Evolutionary conservation across 2,888 invertebrate genomes (phyloP).

Genomic region (Epinotia demarniana): DNA sequence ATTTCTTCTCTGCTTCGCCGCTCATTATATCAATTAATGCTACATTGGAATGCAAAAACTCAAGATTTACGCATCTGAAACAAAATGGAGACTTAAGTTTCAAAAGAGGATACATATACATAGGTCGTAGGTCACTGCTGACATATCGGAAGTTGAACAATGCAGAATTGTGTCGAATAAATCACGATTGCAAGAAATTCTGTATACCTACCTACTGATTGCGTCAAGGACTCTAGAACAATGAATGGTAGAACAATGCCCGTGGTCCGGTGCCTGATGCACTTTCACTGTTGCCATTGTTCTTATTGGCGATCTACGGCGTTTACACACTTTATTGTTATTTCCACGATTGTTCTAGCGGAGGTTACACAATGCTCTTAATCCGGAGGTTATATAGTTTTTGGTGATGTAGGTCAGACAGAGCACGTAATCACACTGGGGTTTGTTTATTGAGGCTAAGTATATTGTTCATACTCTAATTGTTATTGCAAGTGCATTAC

Average conservation of each 20-base stretch:
- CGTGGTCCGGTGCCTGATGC: constrained; percentile 73
- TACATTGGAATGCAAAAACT: constrained; percentile 27
- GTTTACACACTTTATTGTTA: constrained; percentile 55
- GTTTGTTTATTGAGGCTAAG: constrained; percentile 11
- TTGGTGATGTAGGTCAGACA: constrained; percentile 60
- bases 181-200: constrained; percentile 44
- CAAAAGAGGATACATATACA: neutral
- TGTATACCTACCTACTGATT: constrained; percentile 57
- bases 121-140: neutral
- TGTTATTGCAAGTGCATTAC: neutral
- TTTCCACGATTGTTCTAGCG: constrained; percentile 64
- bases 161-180: constrained; percentile 32
- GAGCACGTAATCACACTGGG: constrained; percentile 33
- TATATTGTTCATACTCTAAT: constrained; percentile 27
- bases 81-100: constrained; percentile 16
- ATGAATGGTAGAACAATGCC: constrained; percentile 76
- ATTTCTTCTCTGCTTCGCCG: constrained; percentile 70
- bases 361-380: constrained; percentile 65
- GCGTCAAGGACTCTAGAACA: constrained; percentile 80
- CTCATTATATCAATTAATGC: constrained; percentile 75
- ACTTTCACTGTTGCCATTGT: constrained; percentile 81
- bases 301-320: constrained; percentile 70
- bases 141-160: constrained; percentile 37
- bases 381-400: constrained; percentile 50
- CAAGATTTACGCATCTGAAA: constrained; percentile 44